These are phyloP conservation scores for Opisthograptis luteolata DNA, from an alignment of 2,888 invertebrate species.

Conservation along the genomic window DNA sequence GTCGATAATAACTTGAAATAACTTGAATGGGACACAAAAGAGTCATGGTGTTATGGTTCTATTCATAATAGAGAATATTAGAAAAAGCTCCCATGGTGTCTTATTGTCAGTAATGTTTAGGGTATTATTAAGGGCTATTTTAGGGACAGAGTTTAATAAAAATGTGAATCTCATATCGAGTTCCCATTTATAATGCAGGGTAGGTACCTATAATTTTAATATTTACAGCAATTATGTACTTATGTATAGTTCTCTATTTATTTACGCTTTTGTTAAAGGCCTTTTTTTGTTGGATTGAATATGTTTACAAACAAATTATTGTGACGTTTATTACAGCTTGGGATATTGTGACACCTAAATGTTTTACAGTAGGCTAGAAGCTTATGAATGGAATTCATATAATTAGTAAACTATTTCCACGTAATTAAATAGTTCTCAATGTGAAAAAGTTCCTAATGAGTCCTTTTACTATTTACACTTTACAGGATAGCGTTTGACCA, in stretches of 20 bases:
- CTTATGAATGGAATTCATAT: too few relatives aligned
- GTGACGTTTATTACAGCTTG: too few relatives aligned
- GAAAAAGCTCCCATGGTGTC: conserved; percentile 61
- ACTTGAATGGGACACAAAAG: conserved; percentile 27
- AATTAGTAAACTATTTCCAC: too few relatives aligned
- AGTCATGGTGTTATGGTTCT: conserved; percentile 40
- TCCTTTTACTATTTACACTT: too few relatives aligned
- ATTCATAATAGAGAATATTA: conserved; percentile 42
- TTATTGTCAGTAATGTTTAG: conserved; percentile 64
- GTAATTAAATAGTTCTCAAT: too few relatives aligned
- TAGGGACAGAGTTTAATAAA: conserved; percentile 57
- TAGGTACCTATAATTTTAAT: background rate
- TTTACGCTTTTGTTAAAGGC: background rate
- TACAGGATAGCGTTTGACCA: too few relatives aligned
- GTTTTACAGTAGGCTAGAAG: too few relatives aligned
- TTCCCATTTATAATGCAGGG: conserved; percentile 1
- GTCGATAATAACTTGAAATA: conserved; percentile 6
- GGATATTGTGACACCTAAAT: too few relatives aligned
- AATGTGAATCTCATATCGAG: conserved; percentile 52
- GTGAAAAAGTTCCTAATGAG: too few relatives aligned
- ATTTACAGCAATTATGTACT: conserved; percentile 7
- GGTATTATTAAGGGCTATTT: conserved; percentile 49
- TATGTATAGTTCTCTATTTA: conserved; percentile 3
- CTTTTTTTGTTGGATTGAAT: conserved; percentile 1
- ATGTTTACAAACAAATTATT: conserved; percentile 5